phyloP scores from a whole-genome alignment of 2,797 vertebrate genomes.

The Lateolabrax maculatus region DNA sequence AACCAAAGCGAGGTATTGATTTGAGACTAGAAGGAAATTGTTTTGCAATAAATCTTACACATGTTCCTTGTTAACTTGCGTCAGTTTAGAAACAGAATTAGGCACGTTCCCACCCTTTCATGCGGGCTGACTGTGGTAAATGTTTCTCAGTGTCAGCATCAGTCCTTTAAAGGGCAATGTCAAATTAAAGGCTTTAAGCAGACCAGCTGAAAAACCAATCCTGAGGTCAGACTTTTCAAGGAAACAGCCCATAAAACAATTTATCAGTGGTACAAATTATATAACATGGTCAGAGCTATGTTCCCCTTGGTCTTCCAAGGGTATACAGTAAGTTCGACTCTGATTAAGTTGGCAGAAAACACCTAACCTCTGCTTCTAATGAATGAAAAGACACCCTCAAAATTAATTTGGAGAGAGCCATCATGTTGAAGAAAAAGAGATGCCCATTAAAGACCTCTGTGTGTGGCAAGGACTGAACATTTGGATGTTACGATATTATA shows the following conservation, averaged over 20 bases:
- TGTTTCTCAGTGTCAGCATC: slow-evolving; percentile 61
- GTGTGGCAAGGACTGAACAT: background rate
- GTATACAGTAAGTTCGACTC: slow-evolving; percentile 11
- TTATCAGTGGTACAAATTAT: slow-evolving; percentile 48
- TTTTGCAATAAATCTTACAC: slow-evolving; percentile 73
- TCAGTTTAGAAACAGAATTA: slow-evolving; percentile 67
- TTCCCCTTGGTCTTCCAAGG: slow-evolving; percentile 17
- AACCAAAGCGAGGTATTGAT: slow-evolving; percentile 61
- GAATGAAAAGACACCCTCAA: slow-evolving; percentile 24
- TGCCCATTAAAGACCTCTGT: background rate
- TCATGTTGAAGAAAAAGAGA: background rate
- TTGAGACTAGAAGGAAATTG: slow-evolving; percentile 62
- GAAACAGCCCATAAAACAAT: slow-evolving; percentile 49
- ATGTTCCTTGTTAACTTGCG: slow-evolving; percentile 76
- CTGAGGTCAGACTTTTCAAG: slow-evolving; percentile 62
- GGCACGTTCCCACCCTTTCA: slow-evolving; percentile 66
- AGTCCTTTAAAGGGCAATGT: slow-evolving; percentile 35
- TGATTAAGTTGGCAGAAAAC: slow-evolving; percentile 42
- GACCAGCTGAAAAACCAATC: slow-evolving; percentile 40
- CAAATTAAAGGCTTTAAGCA: slow-evolving; percentile 61
- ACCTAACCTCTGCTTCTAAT: slow-evolving; percentile 20
- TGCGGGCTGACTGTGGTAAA: slow-evolving; percentile 55
- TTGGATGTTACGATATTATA: background rate
- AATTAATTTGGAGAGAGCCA: slow-evolving; percentile 16
- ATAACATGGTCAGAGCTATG: slow-evolving; percentile 28